Base-by-base conservation (phyloP, 2,113 vertebrate genomes). In the Danio rerio region DNA sequence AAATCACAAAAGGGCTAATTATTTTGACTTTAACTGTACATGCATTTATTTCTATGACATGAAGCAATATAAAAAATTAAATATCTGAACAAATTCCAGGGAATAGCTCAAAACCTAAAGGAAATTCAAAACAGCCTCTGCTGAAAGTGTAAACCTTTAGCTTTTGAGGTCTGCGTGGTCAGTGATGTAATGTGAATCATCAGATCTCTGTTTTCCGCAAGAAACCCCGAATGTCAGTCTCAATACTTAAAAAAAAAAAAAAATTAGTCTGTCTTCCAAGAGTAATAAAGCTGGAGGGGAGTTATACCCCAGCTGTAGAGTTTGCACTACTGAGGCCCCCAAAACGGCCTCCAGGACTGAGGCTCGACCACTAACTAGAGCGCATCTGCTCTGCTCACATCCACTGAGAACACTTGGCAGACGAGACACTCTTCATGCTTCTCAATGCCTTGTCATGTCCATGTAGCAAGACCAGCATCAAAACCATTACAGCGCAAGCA, bases 281-380 rank as follows among this genome's bases (percentile, higher is more conserved):
- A 70, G 89, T 86, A 90, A 78, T 87, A 66, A 91, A 86, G 47
- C 80, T 70, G 82, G 85, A 75, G 61, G 84, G 77, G 89, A 92
- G 92, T 91, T 90, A 92, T 83, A 92, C 89, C 86, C 81, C 90
- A 88, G 76, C 78, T 63, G 52, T 80, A 82, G 79, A 68, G 81
- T 81, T 12, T 50, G 53, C 58, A 55, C 68, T 78, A 69, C 45
- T 63, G 69, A n/a, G 40, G 59, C 78, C 65, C 77, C 63, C 40
- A 91, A 86, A 89, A 87, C 66, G 81, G 88, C 69, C 75, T 89
- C 82, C 52, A 83, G 86, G 72, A 83, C 81, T 89, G 86, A 90
- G 88, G 86, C 81, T 55, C 71, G 86, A 92, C 90, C 88, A 65
- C 90, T 81, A 62, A 83, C 68, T 79, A 74, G 80, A 42, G 59